Percentiles rank a stretch among this genome's conserved stretches.
phyloP scores from a whole-genome alignment of 1,140 invertebrate species.

The Stegodyphus mimosarum region DNA sequence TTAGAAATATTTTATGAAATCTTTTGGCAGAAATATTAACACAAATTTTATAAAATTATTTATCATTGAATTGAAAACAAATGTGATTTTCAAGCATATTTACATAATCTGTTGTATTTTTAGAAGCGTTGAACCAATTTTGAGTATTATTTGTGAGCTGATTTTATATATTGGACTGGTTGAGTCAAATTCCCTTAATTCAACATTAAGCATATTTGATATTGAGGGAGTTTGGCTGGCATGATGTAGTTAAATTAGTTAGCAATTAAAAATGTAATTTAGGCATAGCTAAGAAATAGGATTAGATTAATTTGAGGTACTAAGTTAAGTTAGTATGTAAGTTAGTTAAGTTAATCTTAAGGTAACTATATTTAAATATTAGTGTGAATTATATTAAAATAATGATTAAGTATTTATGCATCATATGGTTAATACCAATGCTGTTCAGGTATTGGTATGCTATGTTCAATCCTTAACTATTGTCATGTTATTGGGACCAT shows the following conservation, averaged over 20 bases:
- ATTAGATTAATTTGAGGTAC: not conserved
- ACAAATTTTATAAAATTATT: too few relatives aligned
- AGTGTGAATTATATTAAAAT: slow-evolving; percentile 7
- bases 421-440: slow-evolving; percentile 50
- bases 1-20: too few relatives aligned
- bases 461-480: slow-evolving; percentile 7
- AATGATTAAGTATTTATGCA: slow-evolving; percentile 33
- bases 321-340: slow-evolving; percentile 28
- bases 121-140: too few relatives aligned
- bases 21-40: too few relatives aligned
- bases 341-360: slow-evolving; percentile 32
- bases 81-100: too few relatives aligned
- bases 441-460: not conserved
- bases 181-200: too few relatives aligned
- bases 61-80: too few relatives aligned
- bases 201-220: too few relatives aligned
- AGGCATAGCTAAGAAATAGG: not conserved
- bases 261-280: not conserved
- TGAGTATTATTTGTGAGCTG: too few relatives aligned
- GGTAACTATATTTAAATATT: slow-evolving; percentile 3
- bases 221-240: too few relatives aligned
- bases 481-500: slow-evolving; percentile 61
- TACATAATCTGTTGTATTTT: too few relatives aligned
- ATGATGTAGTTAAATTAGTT: not conserved
- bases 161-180: too few relatives aligned